A percentile compares a stretch with the other conserved stretches of the same genome.
Conservation (phyloP, 2,113 vertebrate genomes). For the Telmatochromis sp. region DNA sequence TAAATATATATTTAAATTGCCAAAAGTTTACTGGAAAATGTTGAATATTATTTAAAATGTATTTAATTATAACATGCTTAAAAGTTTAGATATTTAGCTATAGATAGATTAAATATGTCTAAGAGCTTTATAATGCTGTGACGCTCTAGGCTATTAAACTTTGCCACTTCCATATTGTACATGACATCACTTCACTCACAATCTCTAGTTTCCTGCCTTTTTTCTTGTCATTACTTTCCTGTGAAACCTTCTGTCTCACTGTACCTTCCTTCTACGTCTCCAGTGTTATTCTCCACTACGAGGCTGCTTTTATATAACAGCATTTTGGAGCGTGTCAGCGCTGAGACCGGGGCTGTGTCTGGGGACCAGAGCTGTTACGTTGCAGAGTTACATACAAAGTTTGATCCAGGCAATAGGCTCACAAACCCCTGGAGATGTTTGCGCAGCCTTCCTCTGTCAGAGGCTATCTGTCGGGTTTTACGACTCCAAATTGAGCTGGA, state of each 20-base stretch:
- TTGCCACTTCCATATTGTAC: background rate
- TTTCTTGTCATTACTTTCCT: background rate
- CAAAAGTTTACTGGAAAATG: background rate
- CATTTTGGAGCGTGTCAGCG: slow-evolving; percentile 35
- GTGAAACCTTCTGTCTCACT: background rate
- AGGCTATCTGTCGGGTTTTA: background rate
- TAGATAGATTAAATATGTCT: background rate
- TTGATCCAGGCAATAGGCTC: slow-evolving; percentile 17
- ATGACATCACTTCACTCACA: background rate
- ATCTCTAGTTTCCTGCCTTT: background rate
- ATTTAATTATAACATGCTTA: background rate
- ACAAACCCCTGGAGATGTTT: slow-evolving; percentile 1
- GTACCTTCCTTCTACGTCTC: background rate
- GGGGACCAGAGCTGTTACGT: slow-evolving; percentile 2
- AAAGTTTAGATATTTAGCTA: background rate
- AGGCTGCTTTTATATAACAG: slow-evolving; percentile 36
- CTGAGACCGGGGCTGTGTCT: background rate
- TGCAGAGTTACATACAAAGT: slow-evolving; percentile 37
- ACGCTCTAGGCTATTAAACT: background rate
- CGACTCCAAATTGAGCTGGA: slow-evolving; percentile 4
- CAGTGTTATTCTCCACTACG: background rate
- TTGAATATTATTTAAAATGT: background rate
- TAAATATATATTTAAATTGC: background rate
- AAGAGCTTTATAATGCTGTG: background rate
- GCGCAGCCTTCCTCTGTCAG: background rate